Conservation (phyloP, 1,140 invertebrate genomes). For the Dinoponera quadriceps region DNA sequence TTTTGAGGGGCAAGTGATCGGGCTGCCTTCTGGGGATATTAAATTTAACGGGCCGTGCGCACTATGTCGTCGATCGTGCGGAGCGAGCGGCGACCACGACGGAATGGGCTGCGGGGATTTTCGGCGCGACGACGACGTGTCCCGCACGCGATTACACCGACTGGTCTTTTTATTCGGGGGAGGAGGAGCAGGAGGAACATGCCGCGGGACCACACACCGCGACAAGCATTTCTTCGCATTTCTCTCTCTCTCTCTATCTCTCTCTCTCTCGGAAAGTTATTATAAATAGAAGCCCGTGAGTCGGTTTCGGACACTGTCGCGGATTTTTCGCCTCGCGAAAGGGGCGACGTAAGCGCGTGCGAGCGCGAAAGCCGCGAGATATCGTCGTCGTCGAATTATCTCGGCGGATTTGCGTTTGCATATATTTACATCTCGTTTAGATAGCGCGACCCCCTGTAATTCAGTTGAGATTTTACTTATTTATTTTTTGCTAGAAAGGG, state of each 20-base stretch:
- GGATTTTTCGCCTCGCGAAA: slow-evolving; percentile 41
- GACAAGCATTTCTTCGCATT: slow-evolving; percentile 13
- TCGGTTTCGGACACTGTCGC: slow-evolving; percentile 16
- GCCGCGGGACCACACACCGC: slow-evolving; percentile 61
- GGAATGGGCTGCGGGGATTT: slow-evolving; percentile 38
- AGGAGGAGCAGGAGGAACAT: neutral
- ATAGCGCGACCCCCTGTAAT: slow-evolving; percentile 31
- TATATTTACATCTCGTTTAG: slow-evolving; percentile 47
- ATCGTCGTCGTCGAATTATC: slow-evolving; percentile 16
- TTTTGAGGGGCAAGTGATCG: too few relatives aligned
- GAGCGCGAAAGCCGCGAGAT: neutral
- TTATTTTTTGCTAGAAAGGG: too few relatives aligned
- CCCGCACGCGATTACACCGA: slow-evolving; percentile 30
- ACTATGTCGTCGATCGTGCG: slow-evolving; percentile 27
- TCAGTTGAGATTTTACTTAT: slow-evolving; percentile 7
- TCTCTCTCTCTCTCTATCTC: too few relatives aligned
- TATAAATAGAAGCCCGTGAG: slow-evolving; percentile 52
- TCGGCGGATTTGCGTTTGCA: slow-evolving; percentile 33
- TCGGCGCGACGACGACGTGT: slow-evolving; percentile 57
- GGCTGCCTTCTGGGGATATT: too few relatives aligned
- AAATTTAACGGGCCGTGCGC: too few relatives aligned
- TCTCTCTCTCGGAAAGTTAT: slow-evolving; percentile 35
- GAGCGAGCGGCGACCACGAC: slow-evolving; percentile 12
- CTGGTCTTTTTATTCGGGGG: slow-evolving; percentile 60
- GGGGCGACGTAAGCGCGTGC: neutral